Evolutionary conservation across 2,113 vertebrate genomes (phyloP).

Genomic region (Apteryx owenii): DNA sequence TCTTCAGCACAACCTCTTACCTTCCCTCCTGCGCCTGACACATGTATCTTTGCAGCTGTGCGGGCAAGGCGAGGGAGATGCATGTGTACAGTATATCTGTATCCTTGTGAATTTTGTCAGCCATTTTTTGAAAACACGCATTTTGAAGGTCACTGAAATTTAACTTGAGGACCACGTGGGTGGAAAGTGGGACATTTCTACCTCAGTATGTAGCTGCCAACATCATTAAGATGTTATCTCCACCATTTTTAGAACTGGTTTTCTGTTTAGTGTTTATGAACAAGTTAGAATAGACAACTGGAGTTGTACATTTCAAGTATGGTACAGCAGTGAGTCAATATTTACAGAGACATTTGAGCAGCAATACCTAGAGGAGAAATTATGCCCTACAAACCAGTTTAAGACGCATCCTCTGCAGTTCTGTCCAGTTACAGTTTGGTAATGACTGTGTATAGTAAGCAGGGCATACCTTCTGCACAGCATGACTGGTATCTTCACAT

Average conservation of each 20-base stretch:
- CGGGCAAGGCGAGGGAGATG: neutral
- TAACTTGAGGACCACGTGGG: neutral
- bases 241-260: constrained; percentile 48
- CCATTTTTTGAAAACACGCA: neutral
- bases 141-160: constrained; percentile 61
- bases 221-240: constrained; percentile 59
- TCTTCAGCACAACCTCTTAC: neutral
- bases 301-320: constrained; percentile 53
- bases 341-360: constrained; percentile 46
- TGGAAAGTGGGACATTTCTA: constrained; percentile 20
- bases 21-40: neutral
- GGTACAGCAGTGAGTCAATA: constrained; percentile 57
- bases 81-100: neutral
- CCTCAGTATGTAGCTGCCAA: constrained; percentile 21
- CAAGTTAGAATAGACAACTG: constrained; percentile 55
- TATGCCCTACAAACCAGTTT: constrained; percentile 54
- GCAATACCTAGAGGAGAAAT: constrained; percentile 1
- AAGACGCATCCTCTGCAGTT: constrained; percentile 47
- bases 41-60: neutral
- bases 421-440: constrained; percentile 36
- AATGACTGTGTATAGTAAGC: constrained; percentile 68
- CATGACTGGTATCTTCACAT: constrained; percentile 28
- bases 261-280: constrained; percentile 67
- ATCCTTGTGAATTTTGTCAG: constrained; percentile 19
- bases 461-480: constrained; percentile 38